Conservation (phyloP, 2,113 vertebrate genomes). For the Maccullochella peelii region DNA sequence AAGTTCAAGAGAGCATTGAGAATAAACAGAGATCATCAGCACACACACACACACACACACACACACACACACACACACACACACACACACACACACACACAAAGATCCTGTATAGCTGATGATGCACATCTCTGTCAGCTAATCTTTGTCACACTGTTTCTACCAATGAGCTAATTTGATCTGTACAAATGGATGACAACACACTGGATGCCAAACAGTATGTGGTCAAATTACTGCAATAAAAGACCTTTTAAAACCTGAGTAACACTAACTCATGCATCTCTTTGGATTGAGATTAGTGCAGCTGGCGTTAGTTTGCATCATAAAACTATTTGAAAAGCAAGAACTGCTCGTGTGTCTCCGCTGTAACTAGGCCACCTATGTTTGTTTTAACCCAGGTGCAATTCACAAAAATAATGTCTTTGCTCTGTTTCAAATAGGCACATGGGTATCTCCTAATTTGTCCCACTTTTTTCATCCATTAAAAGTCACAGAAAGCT, state of each 20-base stretch:
- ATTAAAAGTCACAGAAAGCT: constrained; percentile 1
- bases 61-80: constrained; percentile 20
- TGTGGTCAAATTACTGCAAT: constrained; percentile 21
- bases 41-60: neutral
- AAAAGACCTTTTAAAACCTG: neutral
- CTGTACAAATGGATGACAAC: constrained; percentile 33
- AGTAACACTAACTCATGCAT: neutral
- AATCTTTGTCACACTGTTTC: constrained; percentile 31
- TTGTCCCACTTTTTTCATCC: neutral
- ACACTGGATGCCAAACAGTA: constrained; percentile 36
- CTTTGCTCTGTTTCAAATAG: constrained; percentile 18
- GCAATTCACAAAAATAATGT: constrained; percentile 29
- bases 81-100: constrained; percentile 9
- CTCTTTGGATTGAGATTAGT: constrained; percentile 1
- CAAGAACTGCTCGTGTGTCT: constrained; percentile 21
- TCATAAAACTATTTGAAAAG: constrained; percentile 18
- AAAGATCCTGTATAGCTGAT: constrained; percentile 40
- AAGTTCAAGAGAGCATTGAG: constrained; percentile 41
- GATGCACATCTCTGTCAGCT: constrained; percentile 59
- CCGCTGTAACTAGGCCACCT: constrained; percentile 41
- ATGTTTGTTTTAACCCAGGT: constrained; percentile 40
- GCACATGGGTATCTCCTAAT: constrained; percentile 13
- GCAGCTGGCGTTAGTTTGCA: constrained; percentile 38
- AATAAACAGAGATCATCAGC: constrained; percentile 27
- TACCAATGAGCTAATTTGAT: constrained; percentile 36